Conservation (phyloP, 2,888 invertebrate genomes). For the Parnassius orleans region DNA sequence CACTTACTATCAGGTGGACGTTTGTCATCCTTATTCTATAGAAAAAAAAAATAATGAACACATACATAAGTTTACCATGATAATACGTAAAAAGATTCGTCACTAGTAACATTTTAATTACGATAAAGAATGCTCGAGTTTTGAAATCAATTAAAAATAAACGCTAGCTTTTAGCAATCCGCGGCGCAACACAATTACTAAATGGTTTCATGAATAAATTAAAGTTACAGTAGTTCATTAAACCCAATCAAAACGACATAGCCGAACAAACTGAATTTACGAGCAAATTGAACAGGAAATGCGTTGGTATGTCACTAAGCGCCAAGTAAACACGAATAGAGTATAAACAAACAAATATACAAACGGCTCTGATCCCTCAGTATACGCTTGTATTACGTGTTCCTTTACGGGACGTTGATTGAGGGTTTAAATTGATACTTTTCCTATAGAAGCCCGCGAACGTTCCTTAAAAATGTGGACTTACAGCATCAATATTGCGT, state of each 20-base stretch:
- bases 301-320: constrained; percentile 42
- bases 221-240: constrained; percentile 25
- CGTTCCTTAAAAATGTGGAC: no score
- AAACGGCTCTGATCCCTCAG: constrained; percentile 50
- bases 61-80: no score
- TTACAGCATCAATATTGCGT: no score
- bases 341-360: constrained; percentile 45
- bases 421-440: constrained; percentile 26
- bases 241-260: constrained; percentile 29
- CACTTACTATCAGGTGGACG: no score
- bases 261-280: constrained; percentile 15
- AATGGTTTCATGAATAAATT: constrained; percentile 24
- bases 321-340: constrained; percentile 44
- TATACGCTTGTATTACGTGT: constrained; percentile 34
- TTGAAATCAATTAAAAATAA: constrained; percentile 24
- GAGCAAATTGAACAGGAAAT: constrained; percentile 30
- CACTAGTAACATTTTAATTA: constrained; percentile 17
- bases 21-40: no score
- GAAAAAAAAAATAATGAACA: no score
- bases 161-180: constrained; percentile 18
- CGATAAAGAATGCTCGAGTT: constrained; percentile 9
- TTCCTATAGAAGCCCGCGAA: background rate
- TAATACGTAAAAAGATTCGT: background rate
- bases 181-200: constrained; percentile 15
- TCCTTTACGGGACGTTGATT: constrained; percentile 30